A percentile compares a stretch with the other conserved stretches of the same genome.
phyloP scores from a whole-genome alignment of 2,797 vertebrate species.

The Protosalanx chinensis region DNA sequence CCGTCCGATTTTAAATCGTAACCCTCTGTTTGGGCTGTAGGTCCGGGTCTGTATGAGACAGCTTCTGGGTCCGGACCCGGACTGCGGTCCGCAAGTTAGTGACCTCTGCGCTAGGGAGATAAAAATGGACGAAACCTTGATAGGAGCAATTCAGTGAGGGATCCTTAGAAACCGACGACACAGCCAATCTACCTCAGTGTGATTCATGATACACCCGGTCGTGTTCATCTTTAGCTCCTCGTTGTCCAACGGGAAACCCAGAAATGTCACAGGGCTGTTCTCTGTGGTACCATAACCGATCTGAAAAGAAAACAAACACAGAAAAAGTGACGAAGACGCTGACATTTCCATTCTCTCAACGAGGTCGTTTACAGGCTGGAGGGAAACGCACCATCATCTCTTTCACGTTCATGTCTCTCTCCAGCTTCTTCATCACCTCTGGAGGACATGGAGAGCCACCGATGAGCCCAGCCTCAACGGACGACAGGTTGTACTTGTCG shows the following conservation, averaged over 20 bases:
- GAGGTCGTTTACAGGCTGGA: background rate
- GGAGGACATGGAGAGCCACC: conserved; percentile 59
- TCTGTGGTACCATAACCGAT: conserved; percentile 85
- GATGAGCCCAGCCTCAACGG: conserved; percentile 65
- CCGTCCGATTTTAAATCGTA: no score
- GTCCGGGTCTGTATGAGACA: no score
- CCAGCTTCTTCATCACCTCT: conserved; percentile 60
- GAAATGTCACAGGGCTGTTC: conserved; percentile 85
- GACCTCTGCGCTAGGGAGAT: no score
- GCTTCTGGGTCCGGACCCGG: no score
- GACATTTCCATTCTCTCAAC: background rate
- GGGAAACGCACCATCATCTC: conserved; percentile 49
- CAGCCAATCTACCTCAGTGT: conserved; percentile 80
- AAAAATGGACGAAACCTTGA: no score
- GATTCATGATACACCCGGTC: conserved; percentile 76
- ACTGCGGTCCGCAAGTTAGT: no score
- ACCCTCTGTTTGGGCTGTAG: no score
- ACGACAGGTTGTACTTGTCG: conserved; percentile 73
- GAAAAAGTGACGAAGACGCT: background rate
- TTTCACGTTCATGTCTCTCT: conserved; percentile 58
- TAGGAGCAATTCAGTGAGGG: background rate
- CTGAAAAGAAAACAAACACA: conserved; percentile 53
- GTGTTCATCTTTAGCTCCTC: conserved; percentile 70
- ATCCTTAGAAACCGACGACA: background rate
- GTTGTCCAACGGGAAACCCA: conserved; percentile 74